Conservation (phyloP, 1,140 invertebrate species). For the Trialeurodes vaporariorum region DNA sequence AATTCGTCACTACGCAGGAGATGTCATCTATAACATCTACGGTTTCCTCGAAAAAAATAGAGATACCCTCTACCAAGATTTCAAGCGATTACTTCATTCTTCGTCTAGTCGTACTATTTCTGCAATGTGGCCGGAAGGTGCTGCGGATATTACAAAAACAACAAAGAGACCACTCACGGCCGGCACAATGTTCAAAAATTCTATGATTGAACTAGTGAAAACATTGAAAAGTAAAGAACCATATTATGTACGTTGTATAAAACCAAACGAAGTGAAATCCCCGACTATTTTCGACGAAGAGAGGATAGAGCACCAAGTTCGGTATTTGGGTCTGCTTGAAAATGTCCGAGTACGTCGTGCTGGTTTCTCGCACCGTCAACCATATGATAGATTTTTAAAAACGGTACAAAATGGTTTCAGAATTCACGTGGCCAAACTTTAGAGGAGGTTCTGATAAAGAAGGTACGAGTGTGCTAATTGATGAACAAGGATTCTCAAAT, state of each 20-base stretch:
- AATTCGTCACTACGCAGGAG: slow-evolving; percentile 89
- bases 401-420: slow-evolving; percentile 93
- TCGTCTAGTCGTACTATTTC: slow-evolving; percentile 63
- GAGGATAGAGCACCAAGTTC: slow-evolving; percentile 78
- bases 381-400: slow-evolving; percentile 76
- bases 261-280: slow-evolving; percentile 88
- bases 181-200: slow-evolving; percentile 86
- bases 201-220: slow-evolving; percentile 80
- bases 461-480: slow-evolving; percentile 68
- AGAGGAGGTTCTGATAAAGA: slow-evolving; percentile 60
- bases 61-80: slow-evolving; percentile 90
- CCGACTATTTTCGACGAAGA: slow-evolving; percentile 64
- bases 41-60: slow-evolving; percentile 95
- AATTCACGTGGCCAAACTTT: slow-evolving; percentile 91
- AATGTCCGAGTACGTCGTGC: slow-evolving; percentile 87
- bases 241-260: slow-evolving; percentile 92
- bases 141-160: slow-evolving; percentile 79
- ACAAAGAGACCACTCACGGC: slow-evolving; percentile 88
- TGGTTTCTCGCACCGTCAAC: slow-evolving; percentile 83
- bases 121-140: slow-evolving; percentile 92
- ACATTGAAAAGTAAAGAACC: slow-evolving; percentile 86
- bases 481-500: slow-evolving; percentile 58
- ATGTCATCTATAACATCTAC: slow-evolving; percentile 79
- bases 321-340: slow-evolving; percentile 82
- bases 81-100: slow-evolving; percentile 79